Evolutionary conservation across 2,888 invertebrate genomes (phyloP), one percentile per base, ranked within the genome.

Genomic region (Marronus borbonicus): DNA sequence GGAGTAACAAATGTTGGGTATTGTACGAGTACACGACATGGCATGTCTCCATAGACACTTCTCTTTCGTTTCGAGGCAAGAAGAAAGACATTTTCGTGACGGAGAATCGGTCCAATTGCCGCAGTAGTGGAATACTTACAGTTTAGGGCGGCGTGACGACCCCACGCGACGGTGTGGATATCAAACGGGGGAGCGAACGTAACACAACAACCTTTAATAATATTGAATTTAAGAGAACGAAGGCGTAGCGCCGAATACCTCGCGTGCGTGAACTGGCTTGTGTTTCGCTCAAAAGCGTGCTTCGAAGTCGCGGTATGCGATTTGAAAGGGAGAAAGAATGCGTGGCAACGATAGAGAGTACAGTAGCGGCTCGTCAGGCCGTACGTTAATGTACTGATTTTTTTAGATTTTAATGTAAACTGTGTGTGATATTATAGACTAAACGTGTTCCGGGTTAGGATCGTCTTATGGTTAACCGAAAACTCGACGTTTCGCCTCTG

Each of bases 181-280:
- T 50, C 68, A 68, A 68, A 68, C 68, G 39, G 24, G 20, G 17
- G 55, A 68, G 28, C 68, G 68, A 24, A 50, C 24, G 68, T 50
- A 68, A 68, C 28, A 28, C 50, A 68, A 44, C 50, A 68, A 68
- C 68, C 68, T 68, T 68, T 68, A 68, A 68, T 68, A 68, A 68
- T 68, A 68, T 68, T 50, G 68, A 68, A 68, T 68, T 68, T 68
- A 68, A 50, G 68, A 50, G 24, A 31, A 50, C 49, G 50, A 20
- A 14, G 50, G 68, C n/a, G 50, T 14, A 50, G 28, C 7, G 14
- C 14, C 49, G 28, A 50, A 68, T 68, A 50, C 68, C 68, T 68
- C 50, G 50, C 68, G 50, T 68, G 49, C 50, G 50, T 28, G 68
- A 68, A 68, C 68, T 10, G 14, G 68, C 68, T 49, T 50, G 28